phyloP scores from a whole-genome alignment of 2,888 invertebrate species.

The Amblyjoppa fuscipennis region DNA sequence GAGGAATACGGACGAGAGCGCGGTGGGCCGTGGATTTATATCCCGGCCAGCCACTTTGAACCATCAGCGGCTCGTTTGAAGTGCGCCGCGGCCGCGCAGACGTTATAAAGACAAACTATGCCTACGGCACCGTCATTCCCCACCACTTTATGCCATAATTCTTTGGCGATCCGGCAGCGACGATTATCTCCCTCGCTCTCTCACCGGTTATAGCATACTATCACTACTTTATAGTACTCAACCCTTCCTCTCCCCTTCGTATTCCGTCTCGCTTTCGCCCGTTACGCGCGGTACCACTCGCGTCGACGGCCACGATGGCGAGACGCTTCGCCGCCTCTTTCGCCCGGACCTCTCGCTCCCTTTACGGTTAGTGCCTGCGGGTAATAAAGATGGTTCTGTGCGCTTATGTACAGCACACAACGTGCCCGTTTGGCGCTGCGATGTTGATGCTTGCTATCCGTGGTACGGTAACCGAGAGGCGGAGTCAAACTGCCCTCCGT shows the following conservation, averaged over 20 bases:
- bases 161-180: conserved; percentile 76
- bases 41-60: conserved; percentile 84
- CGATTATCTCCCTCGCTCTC: conserved; percentile 69
- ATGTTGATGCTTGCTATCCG: conserved; percentile 48
- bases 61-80: conserved; percentile 85
- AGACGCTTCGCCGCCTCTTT: conserved; percentile 69
- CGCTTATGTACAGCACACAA: conserved; percentile 77
- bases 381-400: conserved; percentile 86
- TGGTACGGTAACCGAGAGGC: conserved; percentile 84
- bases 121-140: conserved; percentile 84
- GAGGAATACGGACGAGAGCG: conserved; percentile 62
- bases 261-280: conserved; percentile 60
- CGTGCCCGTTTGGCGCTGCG: conserved; percentile 36
- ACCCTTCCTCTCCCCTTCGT: conserved; percentile 37
- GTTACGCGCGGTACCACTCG: conserved; percentile 56
- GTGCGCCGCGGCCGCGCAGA: conserved; percentile 83
- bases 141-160: conserved; percentile 84
- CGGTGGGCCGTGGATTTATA: conserved; percentile 84
- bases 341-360: conserved; percentile 78
- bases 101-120: conserved; percentile 85
- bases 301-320: conserved; percentile 54
- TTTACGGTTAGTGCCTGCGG: conserved; percentile 83
- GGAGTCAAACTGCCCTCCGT: conserved; percentile 86
- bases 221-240: conserved; percentile 61
- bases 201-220: conserved; percentile 59